Conservation (phyloP, 1,140 invertebrate genomes). For the Polypedilum vanderplanki region DNA sequence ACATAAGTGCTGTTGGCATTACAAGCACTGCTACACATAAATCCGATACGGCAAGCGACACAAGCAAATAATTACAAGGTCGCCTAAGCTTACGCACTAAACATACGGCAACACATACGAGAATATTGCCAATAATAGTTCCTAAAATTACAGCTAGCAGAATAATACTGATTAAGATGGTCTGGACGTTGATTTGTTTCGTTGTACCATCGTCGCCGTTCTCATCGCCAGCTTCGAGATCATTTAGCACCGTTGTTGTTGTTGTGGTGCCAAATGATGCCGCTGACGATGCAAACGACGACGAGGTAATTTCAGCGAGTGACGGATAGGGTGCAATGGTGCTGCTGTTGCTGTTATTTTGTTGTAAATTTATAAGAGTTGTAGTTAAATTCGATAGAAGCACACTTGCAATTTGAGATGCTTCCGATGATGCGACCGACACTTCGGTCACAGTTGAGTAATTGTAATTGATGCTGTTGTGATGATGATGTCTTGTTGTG, state of each 20-base stretch:
- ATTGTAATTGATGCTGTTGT: neutral
- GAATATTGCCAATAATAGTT: slow-evolving; percentile 80
- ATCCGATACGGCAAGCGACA: slow-evolving; percentile 82
- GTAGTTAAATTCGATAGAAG: neutral
- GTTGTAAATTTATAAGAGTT: neutral
- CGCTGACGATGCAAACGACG: neutral
- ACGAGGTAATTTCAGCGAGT: neutral
- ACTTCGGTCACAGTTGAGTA: neutral
- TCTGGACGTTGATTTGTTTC: slow-evolving; percentile 47
- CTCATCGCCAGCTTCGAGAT: neutral
- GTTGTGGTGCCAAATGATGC: slow-evolving; percentile 14
- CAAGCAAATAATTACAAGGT: slow-evolving; percentile 81
- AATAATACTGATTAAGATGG: slow-evolving; percentile 62
- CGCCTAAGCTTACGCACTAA: slow-evolving; percentile 76
- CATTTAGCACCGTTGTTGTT: neutral
- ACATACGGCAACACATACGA: slow-evolving; percentile 82
- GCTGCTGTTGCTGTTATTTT: slow-evolving; percentile 16
- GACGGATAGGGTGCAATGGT: slow-evolving; percentile 23
- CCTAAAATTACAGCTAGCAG: slow-evolving; percentile 68
- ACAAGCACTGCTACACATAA: slow-evolving; percentile 74
- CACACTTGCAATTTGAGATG: neutral
- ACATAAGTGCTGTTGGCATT: slow-evolving; percentile 79
- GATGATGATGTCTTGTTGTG: neutral
- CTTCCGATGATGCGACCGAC: neutral
- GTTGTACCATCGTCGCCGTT: slow-evolving; percentile 34